Conservation (phyloP, 2,797 vertebrate genomes). For the Nyctalus aviator region DNA sequence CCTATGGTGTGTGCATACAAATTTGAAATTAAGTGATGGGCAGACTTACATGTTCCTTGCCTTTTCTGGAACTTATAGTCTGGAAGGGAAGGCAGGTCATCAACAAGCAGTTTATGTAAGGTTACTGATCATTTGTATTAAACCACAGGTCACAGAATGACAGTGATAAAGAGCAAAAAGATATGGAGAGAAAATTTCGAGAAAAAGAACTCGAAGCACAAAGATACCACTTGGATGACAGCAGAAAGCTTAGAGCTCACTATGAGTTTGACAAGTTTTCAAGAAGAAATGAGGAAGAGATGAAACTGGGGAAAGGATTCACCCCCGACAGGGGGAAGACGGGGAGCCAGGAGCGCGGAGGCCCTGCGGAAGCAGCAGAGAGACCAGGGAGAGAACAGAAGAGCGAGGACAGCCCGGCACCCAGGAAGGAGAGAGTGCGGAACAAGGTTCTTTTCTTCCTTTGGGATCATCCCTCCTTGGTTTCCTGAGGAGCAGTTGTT, state of each 20-base stretch:
- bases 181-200: slow-evolving; percentile 91
- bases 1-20: background rate
- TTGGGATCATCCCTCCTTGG: slow-evolving; percentile 85
- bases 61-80: background rate
- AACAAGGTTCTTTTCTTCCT: slow-evolving; percentile 93
- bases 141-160: slow-evolving; percentile 88
- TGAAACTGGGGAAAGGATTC: slow-evolving; percentile 95
- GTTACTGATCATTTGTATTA: slow-evolving; percentile 36
- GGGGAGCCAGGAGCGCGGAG: slow-evolving; percentile 90
- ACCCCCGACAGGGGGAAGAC: slow-evolving; percentile 94
- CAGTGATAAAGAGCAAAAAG: slow-evolving; percentile 95
- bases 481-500: background rate
- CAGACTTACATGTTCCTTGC: background rate
- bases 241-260: slow-evolving; percentile 93
- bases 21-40: background rate
- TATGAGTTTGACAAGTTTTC: slow-evolving; percentile 95
- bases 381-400: slow-evolving; percentile 94
- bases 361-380: slow-evolving; percentile 91
- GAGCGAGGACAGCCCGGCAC: slow-evolving; percentile 92
- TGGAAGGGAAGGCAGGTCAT: background rate
- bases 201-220: slow-evolving; percentile 93
- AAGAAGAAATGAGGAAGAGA: slow-evolving; percentile 95
- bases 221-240: slow-evolving; percentile 92
- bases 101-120: background rate
- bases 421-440: slow-evolving; percentile 94